Conservation (phyloP, 2,888 invertebrate genomes). For the Leistus spinibarbis region DNA sequence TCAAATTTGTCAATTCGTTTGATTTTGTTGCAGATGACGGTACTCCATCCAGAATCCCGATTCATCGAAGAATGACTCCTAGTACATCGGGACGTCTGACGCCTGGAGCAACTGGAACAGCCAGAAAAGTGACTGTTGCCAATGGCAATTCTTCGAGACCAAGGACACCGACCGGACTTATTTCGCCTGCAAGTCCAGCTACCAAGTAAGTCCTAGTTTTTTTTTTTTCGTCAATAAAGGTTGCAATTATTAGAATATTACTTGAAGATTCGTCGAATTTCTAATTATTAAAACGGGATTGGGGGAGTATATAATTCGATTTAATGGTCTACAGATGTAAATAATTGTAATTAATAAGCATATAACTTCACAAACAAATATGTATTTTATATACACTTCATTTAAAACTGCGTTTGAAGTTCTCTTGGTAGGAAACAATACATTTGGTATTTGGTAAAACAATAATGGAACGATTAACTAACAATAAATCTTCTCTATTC, state of each 20-base stretch:
- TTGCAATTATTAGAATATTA: no score
- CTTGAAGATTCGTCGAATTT: no score
- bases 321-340: no score
- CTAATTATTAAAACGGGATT: no score
- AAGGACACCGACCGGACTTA: conserved; percentile 77
- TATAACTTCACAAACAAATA: no score
- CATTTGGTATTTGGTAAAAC: neutral
- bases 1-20: neutral
- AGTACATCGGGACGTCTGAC: conserved; percentile 60
- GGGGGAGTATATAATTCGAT: no score
- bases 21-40: conserved; percentile 66
- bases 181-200: conserved; percentile 74
- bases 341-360: no score
- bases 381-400: no score
- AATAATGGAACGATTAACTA: neutral
- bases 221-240: no score
- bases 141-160: conserved; percentile 64
- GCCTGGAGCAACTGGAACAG: conserved; percentile 61
- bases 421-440: neutral
- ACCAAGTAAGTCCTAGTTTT: conserved; percentile 72
- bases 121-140: conserved; percentile 65
- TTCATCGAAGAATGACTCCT: conserved; percentile 69
- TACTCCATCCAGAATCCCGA: conserved; percentile 83
- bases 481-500: conserved; percentile 16
- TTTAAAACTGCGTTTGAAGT: no score